phyloP scores from a whole-genome alignment of 2,888 invertebrate species.

The Oligia latruncula region DNA sequence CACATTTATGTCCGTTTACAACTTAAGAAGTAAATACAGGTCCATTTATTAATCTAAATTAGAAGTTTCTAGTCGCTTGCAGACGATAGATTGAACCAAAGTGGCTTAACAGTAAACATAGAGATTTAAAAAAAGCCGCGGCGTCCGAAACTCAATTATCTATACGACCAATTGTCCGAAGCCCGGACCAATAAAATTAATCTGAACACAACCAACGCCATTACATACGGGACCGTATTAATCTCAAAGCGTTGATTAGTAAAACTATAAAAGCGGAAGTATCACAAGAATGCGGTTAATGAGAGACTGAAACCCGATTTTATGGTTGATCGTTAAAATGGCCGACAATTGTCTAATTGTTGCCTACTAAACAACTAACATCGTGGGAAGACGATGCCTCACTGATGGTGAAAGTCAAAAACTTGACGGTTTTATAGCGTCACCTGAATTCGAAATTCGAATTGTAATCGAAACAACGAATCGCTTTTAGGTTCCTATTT shows the following conservation, averaged over 20 bases:
- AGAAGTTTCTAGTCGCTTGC: slow-evolving; percentile 72
- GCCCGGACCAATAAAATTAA: slow-evolving; percentile 87
- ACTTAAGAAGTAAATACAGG: slow-evolving; percentile 56
- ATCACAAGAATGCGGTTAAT: slow-evolving; percentile 90
- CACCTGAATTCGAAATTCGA: slow-evolving; percentile 83
- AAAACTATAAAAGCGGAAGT: slow-evolving; percentile 90
- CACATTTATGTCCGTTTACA: slow-evolving; percentile 49
- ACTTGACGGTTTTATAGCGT: slow-evolving; percentile 82
- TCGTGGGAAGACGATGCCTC: slow-evolving; percentile 86
- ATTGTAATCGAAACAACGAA: slow-evolving; percentile 84
- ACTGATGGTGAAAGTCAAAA: slow-evolving; percentile 87
- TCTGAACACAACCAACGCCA: slow-evolving; percentile 86
- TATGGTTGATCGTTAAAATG: slow-evolving; percentile 88
- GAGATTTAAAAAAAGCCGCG: slow-evolving; percentile 79
- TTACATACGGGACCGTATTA: slow-evolving; percentile 87
- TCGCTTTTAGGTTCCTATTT: slow-evolving; percentile 83
- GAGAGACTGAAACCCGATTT: slow-evolving; percentile 88
- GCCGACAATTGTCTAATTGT: slow-evolving; percentile 90
- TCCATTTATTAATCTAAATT: slow-evolving; percentile 77
- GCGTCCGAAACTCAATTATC: slow-evolving; percentile 87
- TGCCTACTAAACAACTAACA: slow-evolving; percentile 84
- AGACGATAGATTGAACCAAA: slow-evolving; percentile 75
- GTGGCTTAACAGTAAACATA: slow-evolving; percentile 83
- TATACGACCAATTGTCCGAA: slow-evolving; percentile 88
- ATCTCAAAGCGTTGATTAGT: slow-evolving; percentile 89